Evolutionary conservation across 2,888 invertebrate species (phyloP).

Genomic region (Clanis bilineata): DNA sequence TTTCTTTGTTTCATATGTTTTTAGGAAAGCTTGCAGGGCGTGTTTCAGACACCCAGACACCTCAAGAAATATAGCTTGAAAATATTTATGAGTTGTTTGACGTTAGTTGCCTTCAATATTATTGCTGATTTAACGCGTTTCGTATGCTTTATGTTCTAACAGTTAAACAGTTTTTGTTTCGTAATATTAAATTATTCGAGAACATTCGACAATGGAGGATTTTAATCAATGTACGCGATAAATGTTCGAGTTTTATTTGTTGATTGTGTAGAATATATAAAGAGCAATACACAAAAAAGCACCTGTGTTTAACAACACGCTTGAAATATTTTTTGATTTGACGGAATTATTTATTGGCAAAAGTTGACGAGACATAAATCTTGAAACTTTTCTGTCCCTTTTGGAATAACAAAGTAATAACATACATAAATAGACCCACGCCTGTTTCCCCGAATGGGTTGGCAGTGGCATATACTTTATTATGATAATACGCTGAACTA

Average conservation of each 20-base stretch:
- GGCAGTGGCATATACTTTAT: too few species aligned
- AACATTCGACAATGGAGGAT: background rate
- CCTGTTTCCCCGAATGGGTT: too few species aligned
- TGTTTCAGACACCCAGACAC: background rate
- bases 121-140: slow-evolving; percentile 1
- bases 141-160: background rate
- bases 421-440: too few species aligned
- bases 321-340: too few species aligned
- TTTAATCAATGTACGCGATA: background rate
- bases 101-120: slow-evolving; percentile 6
- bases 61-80: slow-evolving; percentile 2
- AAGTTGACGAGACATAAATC: too few species aligned
- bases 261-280: background rate
- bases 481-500: too few species aligned
- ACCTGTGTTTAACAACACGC: too few species aligned
- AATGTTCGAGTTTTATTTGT: background rate
- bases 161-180: background rate
- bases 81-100: slow-evolving; percentile 13
- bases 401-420: too few species aligned
- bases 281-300: too few species aligned
- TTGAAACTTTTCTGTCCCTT: too few species aligned
- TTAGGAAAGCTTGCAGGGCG: background rate
- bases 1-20: background rate
- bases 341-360: too few species aligned
- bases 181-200: background rate